phyloP scores from a whole-genome alignment of 2,888 invertebrate genomes.

The Hirtodrosophila duncani region DNA sequence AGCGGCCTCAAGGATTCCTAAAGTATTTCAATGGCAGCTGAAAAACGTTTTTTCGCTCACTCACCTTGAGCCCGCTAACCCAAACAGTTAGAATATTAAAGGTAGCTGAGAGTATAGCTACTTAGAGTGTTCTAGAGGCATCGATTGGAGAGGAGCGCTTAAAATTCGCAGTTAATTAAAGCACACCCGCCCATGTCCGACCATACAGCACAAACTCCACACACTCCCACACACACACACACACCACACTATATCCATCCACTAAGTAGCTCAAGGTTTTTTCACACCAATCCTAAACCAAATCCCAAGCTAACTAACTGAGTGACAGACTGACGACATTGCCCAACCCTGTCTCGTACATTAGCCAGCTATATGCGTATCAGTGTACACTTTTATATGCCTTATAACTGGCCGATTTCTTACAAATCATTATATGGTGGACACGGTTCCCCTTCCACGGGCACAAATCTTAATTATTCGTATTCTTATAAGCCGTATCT shows the following conservation, averaged over 20 bases:
- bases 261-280: constrained; percentile 64
- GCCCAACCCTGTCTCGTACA: constrained; percentile 46
- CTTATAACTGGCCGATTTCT: constrained; percentile 62
- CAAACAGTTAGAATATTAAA: too few species aligned
- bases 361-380: not conserved
- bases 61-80: too few species aligned
- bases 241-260: constrained; percentile 9
- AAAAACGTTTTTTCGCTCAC: too few species aligned
- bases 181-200: too few species aligned
- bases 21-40: too few species aligned
- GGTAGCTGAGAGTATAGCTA: too few species aligned
- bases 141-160: too few species aligned
- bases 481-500: constrained; percentile 35
- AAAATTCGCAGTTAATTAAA: too few species aligned
- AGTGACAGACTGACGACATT: constrained; percentile 65
- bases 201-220: constrained; percentile 27
- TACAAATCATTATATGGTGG: constrained; percentile 69
- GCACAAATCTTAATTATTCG: not conserved
- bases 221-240: constrained; percentile 30
- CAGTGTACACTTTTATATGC: constrained; percentile 10
- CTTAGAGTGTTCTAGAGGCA: too few species aligned
- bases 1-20: too few species aligned
- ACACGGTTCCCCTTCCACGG: not conserved
- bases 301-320: constrained; percentile 38
- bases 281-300: constrained; percentile 44